Evolutionary conservation across 2,797 vertebrate species (phyloP).

Genomic region (Thripadectes ignobilis): DNA sequence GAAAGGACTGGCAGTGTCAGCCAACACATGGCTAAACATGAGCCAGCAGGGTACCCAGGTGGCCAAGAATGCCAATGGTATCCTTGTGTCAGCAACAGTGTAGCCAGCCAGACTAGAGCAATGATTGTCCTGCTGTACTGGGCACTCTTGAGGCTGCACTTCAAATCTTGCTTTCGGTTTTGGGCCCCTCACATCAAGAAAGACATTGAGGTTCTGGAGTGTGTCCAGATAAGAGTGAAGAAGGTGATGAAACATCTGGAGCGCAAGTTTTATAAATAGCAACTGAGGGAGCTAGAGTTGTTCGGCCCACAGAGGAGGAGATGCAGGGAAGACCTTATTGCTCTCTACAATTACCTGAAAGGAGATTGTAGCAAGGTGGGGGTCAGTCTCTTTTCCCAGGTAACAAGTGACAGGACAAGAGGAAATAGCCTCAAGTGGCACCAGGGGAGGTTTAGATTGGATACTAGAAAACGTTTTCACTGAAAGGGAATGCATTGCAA

Average conservation of each 20-base stretch:
- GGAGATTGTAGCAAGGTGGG: accelerated
- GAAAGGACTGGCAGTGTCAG: not conserved
- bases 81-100: not conserved
- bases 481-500: not conserved
- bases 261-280: not conserved
- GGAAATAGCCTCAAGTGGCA: not conserved
- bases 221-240: not conserved
- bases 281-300: not conserved
- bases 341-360: not conserved
- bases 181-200: not conserved
- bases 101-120: not conserved
- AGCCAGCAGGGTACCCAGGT: not conserved
- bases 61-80: not conserved
- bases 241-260: not conserved
- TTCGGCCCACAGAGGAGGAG: not conserved
- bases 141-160: not conserved
- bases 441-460: not conserved
- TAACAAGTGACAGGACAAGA: not conserved
- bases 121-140: not conserved
- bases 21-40: not conserved
- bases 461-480: not conserved
- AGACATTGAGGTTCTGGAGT: not conserved
- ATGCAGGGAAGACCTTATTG: not conserved
- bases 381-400: not conserved
- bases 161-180: not conserved